Base-by-base conservation (phyloP, 1,140 invertebrate species). In the Zaprionus vittiger region DNA sequence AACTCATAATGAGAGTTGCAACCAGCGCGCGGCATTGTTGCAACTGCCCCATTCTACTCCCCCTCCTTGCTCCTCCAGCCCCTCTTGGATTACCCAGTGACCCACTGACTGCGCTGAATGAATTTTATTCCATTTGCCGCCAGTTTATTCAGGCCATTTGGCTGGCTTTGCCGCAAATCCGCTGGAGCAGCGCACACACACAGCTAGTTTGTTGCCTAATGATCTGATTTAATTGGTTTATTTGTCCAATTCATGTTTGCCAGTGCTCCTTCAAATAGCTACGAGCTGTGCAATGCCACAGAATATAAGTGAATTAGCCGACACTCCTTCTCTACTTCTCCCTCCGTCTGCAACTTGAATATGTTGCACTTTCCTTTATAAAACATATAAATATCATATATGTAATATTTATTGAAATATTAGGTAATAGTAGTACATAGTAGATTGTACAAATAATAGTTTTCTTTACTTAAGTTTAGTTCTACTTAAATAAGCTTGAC, bases 191-290 rank as follows among this genome's bases (percentile, higher is more conserved):
- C 20, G 20, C 63, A 22, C 54, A 31, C 54, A 28, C 54, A 31
- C 60, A 59, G 31, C 17, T 54, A 47, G 54, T 49, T 52, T 41
- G 59, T 44, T 56, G 81, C 55, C 56, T 83, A 83, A 80, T 83
- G 81, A 83, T 83, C 77, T 80, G 73, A 81, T 84, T 80, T 85
- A 75, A 59, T 64, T 74, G 81, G 52, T 79, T 67, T 75, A 59
- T 63, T 56, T 70, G 41, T 14, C 54, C 67, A 24, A 28, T 38
- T 70, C 41, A 59, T 59, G 55, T 28, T n/a, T 22, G 28, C 54
- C 38, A 34, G 24, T 56, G 26, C 49, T 60, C 3, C 49, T 38
- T 4, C 11, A 38, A 34, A 60, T 12, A 12, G 3, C 47, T 24
- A 14, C 12, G 1, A 20, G 47, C 20, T 24, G 11, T 52, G 47